Evolutionary conservation across 2,888 invertebrate genomes (phyloP), one percentile per base, ranked within the genome.

Genomic region (Gerosis bhagava): DNA sequence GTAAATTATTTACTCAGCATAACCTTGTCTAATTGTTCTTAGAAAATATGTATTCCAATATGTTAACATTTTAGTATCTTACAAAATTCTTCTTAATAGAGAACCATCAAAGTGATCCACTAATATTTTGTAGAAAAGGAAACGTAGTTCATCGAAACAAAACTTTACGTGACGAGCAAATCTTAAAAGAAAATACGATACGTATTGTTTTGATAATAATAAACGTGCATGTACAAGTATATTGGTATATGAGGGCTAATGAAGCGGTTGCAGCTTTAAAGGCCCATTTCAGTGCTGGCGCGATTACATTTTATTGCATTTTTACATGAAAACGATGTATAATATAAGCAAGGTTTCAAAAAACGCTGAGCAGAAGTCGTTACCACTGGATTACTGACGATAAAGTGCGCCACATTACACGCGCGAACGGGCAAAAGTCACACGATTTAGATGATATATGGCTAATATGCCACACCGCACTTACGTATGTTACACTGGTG

Each of bases 391-490:
- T 77, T 77, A 77, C 69, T 55, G 63, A 67, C 73, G 73, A 72
- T 77, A 77, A 79, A 79, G 68, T 71, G 70, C 61, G 73, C 62
- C 57, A 71, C 77, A 76, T 78, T 78, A 77, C 70, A 67, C 70
- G 67, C 63, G 63, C 63, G 64, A 71, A 66, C 65, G 70, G 64
- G 64, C 63, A 67, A 66, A 75, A 76, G 73, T 76, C 77, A 63
- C 71, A 65, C 76, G 64, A 77, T 77, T 77, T 72, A 75, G 67
- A 75, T 77, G 80, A 78, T 67, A 74, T 69, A 79, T 77, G 71
- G 67, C 62, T 67, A 67, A 65, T 71, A 73, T 72, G 70, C 65
- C 61, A 66, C 65, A 70, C 63, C 61, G 57, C 66, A 67, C 63
- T 70, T 61, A 63, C 65, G 62, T 66, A 67, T 62, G 65, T 61